Percentiles rank a stretch among this genome's conserved stretches.
phyloP scores from a whole-genome alignment of 2,888 invertebrate species.

The Hermaeophaga mercurialis region DNA sequence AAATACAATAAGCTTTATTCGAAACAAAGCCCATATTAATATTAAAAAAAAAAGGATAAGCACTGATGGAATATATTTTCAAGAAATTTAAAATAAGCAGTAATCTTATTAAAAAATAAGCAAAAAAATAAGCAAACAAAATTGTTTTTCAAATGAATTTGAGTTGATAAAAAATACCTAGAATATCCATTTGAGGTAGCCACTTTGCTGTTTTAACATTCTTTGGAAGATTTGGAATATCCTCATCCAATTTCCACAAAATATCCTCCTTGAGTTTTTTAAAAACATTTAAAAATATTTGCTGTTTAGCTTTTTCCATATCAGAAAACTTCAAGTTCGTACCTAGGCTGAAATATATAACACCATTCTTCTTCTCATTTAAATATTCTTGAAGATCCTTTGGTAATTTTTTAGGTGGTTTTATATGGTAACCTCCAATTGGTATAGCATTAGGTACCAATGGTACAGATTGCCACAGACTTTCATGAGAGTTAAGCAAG shows the following conservation, averaged over 20 bases:
- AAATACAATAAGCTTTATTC: too few relatives aligned
- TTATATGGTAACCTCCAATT: conserved; percentile 62
- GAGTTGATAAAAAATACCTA: conserved; percentile 80
- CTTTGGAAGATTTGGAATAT: conserved; percentile 61
- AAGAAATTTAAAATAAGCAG: too few relatives aligned
- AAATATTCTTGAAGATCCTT: conserved; percentile 61
- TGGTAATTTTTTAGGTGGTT: conserved; percentile 43
- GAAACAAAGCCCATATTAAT: too few relatives aligned
- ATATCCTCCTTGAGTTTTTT: conserved; percentile 69
- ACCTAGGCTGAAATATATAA: conserved; percentile 78
- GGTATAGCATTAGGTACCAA: conserved; percentile 63
- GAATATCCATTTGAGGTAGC: conserved; percentile 79
- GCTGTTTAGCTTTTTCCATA: conserved; percentile 64
- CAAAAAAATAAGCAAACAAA: too few relatives aligned
- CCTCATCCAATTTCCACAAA: conserved; percentile 80
- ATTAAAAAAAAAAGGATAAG: too few relatives aligned
- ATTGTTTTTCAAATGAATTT: too few relatives aligned
- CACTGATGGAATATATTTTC: too few relatives aligned
- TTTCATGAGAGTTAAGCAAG: conserved; percentile 57
- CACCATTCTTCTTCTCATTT: conserved; percentile 67
- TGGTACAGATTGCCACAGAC: conserved; percentile 59
- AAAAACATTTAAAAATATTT: conserved; percentile 66
- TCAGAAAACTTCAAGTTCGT: conserved; percentile 72
- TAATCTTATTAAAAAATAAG: too few relatives aligned
- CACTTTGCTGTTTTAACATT: conserved; percentile 69